These are phyloP conservation scores for Metridium senile DNA, from an alignment of 92 coral and sea anemone species.

Conservation along the genomic window DNA sequence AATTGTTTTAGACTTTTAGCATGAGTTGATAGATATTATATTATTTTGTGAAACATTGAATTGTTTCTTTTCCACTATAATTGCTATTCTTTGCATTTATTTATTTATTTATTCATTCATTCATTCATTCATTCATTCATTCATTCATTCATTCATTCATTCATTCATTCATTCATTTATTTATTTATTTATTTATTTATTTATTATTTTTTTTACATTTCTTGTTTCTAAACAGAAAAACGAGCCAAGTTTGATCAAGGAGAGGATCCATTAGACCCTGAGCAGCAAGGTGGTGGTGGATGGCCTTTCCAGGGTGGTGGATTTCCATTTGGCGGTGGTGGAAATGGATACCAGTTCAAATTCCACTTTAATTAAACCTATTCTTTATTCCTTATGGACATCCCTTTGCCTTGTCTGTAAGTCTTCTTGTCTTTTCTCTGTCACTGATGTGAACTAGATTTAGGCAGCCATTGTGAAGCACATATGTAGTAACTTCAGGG, in stretches of 20 bases:
- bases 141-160: too few species aligned
- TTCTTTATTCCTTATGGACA: not conserved
- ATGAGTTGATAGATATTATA: too few species aligned
- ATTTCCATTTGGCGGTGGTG: constrained; percentile 78
- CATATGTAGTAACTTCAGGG: not conserved
- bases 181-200: not conserved
- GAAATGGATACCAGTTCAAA: constrained; percentile 94
- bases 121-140: too few species aligned
- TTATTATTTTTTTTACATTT: not conserved
- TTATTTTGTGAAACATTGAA: too few species aligned
- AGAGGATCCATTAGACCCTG: constrained; percentile 99
- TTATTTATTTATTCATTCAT: too few species aligned
- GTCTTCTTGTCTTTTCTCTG: not conserved
- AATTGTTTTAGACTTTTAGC: too few species aligned
- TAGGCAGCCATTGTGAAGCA: not conserved
- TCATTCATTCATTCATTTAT: too few species aligned
- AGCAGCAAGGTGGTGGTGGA: constrained; percentile 90
- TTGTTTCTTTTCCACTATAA: too few species aligned
- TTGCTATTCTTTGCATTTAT: too few species aligned
- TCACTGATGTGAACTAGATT: not conserved
- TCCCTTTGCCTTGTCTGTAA: not conserved
- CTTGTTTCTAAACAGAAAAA: constrained; percentile 64
- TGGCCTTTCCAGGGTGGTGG: constrained; percentile 83
- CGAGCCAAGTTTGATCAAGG: constrained; percentile 93
- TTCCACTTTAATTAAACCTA: constrained; percentile 85